Evolutionary conservation across 2,797 vertebrate species (phyloP), one percentile per base, ranked within the genome.

Genomic region (Antrozous pallidus): DNA sequence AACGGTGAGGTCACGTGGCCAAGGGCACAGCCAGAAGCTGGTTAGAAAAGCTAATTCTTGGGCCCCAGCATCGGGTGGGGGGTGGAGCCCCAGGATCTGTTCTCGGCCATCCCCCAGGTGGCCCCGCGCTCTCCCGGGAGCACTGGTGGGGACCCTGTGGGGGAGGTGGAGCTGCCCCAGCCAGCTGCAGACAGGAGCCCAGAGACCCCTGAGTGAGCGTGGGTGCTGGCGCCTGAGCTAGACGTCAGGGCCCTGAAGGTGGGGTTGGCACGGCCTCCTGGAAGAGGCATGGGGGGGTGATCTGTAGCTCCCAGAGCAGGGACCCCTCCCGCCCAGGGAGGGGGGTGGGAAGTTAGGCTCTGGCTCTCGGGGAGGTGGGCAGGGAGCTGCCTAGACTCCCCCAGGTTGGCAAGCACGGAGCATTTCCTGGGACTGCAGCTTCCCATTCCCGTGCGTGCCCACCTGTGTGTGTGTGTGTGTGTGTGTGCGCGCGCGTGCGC

Each of bases 71-170:
- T 24, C 22, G 2, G 69, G 54, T 26, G 24, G 51, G 33, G 47
- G 56, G 11, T 0, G 6, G 31, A 24, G 87, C 14, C 51, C 26
- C 16, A 49, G 56, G 74, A 5, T 38, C 69, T 54, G 90, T 8
- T 12, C 33, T 31, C 49, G 0, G 26, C 3, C 67, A 11, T 8
- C 6, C 49, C 38, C 36, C 24, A 12, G 8, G 40, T 2, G 63
- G 18, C 7, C 54, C n/a, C 58, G 33, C 2, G 1, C 38, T 0
- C 0, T 6, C 3, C 0, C 18, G 47, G 42, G 63, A 18, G 73
- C 38, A 1, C 26, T 12, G 49, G 17, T 1, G 2, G 0, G 13
- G 22, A 8, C 7, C 6, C 0, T 9, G 1, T 0, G 9, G 9
- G 36, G 73, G 14, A 6, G 1, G 24, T 13, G 28, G 38, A 28